phyloP scores from a whole-genome alignment of 2,888 invertebrate genomes.

The Limenitis camilla region DNA sequence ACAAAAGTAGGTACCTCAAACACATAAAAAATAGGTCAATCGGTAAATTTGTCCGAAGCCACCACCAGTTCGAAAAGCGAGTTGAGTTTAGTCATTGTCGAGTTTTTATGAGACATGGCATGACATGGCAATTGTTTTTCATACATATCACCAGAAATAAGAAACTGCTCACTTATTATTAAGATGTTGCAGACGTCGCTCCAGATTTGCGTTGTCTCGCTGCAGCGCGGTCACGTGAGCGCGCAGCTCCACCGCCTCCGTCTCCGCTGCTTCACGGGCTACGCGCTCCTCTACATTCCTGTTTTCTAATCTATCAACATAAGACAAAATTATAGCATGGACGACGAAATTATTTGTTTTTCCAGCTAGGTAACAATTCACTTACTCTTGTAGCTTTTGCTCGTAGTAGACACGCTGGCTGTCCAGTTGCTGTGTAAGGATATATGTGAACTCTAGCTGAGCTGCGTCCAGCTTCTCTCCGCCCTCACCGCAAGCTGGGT shows the following conservation, averaged over 20 bases:
- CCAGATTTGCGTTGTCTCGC: constrained; percentile 80
- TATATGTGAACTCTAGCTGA: constrained; percentile 18
- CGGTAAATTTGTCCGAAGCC: too few relatives aligned
- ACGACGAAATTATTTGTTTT: not conserved
- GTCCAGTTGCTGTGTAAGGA: constrained; percentile 85
- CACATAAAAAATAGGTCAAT: too few relatives aligned
- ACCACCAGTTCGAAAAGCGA: too few relatives aligned
- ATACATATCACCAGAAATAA: not conserved
- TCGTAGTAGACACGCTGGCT: constrained; percentile 94
- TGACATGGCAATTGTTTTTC: too few relatives aligned
- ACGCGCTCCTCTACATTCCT: constrained; percentile 66
- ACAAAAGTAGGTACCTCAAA: too few relatives aligned
- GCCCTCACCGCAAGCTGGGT: too few relatives aligned
- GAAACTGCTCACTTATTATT: constrained; percentile 68
- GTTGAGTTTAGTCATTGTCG: too few relatives aligned
- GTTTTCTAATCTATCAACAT: constrained; percentile 54
- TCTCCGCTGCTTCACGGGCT: constrained; percentile 63
- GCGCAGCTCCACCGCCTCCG: constrained; percentile 58
- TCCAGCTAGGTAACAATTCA: not conserved
- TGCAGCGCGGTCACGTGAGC: constrained; percentile 69
- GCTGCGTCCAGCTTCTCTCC: constrained; percentile 86
- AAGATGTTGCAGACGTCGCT: constrained; percentile 80
- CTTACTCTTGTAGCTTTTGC: constrained; percentile 72
- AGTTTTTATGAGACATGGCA: too few relatives aligned
- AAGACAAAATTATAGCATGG: not conserved